phyloP scores from a whole-genome alignment of 2,113 vertebrate species.

The Aegotheles bennettii region DNA sequence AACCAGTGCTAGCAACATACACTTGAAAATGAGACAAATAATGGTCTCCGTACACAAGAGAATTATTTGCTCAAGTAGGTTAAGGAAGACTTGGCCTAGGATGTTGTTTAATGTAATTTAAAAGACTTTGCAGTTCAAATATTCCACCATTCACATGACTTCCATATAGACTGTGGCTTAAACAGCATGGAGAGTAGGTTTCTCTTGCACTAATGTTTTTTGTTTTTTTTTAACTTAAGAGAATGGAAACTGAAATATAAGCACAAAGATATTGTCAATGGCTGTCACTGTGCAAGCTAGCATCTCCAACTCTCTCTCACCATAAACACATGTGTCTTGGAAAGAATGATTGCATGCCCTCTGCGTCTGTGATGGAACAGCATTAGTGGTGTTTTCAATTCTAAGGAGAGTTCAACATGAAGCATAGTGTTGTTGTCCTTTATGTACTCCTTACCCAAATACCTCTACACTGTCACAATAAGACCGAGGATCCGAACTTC shows the following conservation, averaged over 20 bases:
- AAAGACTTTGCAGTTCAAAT: background rate
- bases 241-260: background rate
- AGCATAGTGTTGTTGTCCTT: background rate
- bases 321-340: rapidly evolving
- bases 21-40: background rate
- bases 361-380: background rate
- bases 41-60: background rate
- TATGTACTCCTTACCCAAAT: background rate
- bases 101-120: background rate
- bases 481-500: background rate
- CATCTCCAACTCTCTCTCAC: background rate
- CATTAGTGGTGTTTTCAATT: background rate
- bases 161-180: background rate
- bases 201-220: background rate
- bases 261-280: background rate
- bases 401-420: background rate
- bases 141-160: background rate
- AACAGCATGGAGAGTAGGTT: background rate
- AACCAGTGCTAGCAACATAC: background rate
- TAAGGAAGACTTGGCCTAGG: background rate
- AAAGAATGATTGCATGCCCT: background rate
- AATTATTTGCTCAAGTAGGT: background rate
- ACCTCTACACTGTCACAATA: background rate
- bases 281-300: background rate
- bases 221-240: background rate